phyloP scores from a whole-genome alignment of 2,888 invertebrate genomes.

The Heteromurus nitidus region DNA sequence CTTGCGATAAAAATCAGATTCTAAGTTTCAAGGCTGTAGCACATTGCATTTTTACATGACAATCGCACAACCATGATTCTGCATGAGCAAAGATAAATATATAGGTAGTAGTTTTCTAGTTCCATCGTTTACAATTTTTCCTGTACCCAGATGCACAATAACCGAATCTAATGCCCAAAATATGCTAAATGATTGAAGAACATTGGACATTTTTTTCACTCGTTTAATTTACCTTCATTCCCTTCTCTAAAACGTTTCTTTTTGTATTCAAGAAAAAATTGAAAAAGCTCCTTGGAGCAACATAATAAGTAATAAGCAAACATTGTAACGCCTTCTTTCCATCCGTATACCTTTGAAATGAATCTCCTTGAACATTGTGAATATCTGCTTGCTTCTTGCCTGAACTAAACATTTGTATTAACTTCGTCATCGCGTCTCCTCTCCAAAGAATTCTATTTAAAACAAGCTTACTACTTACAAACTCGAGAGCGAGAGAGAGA shows the following conservation, averaged over 20 bases:
- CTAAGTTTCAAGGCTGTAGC: too few species aligned
- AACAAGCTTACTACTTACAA: not conserved
- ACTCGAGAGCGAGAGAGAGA: not conserved
- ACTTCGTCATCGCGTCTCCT: not conserved
- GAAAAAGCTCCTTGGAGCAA: slow-evolving; percentile 24
- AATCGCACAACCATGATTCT: too few species aligned
- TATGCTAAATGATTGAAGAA: not conserved
- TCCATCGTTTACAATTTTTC: too few species aligned
- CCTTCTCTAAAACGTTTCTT: not conserved
- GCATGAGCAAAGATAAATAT: too few species aligned
- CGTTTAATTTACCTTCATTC: slow-evolving; percentile 27
- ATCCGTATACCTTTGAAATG: not conserved
- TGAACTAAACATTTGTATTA: not conserved
- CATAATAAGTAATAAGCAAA: slow-evolving; percentile 16
- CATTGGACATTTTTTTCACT: slow-evolving; percentile 1
- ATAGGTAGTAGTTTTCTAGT: too few species aligned
- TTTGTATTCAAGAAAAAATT: slow-evolving; percentile 7
- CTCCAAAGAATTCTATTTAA: slow-evolving; percentile 18
- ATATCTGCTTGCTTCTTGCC: not conserved
- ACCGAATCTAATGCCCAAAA: not conserved
- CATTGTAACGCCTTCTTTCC: slow-evolving; percentile 5
- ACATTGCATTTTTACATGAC: too few species aligned
- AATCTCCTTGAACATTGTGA: not conserved
- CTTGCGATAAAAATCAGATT: too few species aligned
- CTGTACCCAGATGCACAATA: not conserved